Evolutionary conservation across 1,140 invertebrate species (phyloP), one percentile per base, ranked within the genome.

Genomic region (Drosophila chauvacae): DNA sequence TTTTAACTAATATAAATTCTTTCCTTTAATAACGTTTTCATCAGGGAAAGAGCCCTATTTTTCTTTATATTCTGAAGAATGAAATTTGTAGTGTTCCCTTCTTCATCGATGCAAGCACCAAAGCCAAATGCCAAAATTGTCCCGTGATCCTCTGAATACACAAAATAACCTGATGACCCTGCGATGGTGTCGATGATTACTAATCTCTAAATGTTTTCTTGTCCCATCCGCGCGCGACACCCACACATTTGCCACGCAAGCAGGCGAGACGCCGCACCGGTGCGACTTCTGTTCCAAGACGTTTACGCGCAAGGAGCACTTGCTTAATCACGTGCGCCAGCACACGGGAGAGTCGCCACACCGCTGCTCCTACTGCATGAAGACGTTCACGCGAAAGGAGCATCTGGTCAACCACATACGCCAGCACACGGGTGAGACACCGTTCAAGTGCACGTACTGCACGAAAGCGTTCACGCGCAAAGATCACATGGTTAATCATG

Each of bases 381-480:
- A 96, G 93, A 95, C 95, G 33, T 96, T 96, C 87, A 96, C 95
- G 39, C 93, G 95, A 76, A 96, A 96, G 93, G 96, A 97, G 94
- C 96, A 97, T 93, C 94, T 97, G 88, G 96, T 96, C 77, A 96
- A 96, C 90, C 96, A 97, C 91, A 93, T 96, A 68, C 93, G 96
- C 74, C 95, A 96, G 90, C 98, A 98, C 93, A 98, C 97, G 41
- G 94, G 95, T 69, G 98, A 98, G 93, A 96, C 96, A 69, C 96
- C 96, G 55, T 96, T 96, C 93, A 96, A 96, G 93, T 98, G 97
- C 93, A 95, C 95, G 82, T 96, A 95, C 88, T 98, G 97, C 93
- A 95, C 95, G 48, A 97, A 97, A 93, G 96, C 96, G 57, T 98
- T 98, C 93, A 96, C 96, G 42, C 94, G 96, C 85, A 97, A 97